Percentiles rank a stretch among this genome's conserved stretches.
Evolutionary conservation across 2,113 vertebrate genomes (phyloP).

Genomic region (Cariama cristata): DNA sequence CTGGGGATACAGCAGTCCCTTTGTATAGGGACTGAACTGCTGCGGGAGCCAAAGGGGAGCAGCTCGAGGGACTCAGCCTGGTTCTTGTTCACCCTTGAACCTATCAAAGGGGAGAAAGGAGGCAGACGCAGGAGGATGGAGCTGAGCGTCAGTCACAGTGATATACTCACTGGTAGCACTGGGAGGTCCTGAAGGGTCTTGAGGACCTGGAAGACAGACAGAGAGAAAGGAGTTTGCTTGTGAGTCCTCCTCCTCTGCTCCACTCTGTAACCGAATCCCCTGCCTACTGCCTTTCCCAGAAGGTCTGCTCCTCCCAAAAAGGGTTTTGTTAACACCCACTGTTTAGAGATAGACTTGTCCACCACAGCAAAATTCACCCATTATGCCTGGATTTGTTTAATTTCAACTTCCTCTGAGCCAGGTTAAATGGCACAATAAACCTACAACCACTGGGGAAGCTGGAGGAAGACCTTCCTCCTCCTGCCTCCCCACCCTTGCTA

Average conservation of each 20-base stretch:
- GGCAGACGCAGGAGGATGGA: not conserved
- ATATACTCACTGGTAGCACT: not conserved
- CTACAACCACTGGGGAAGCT: not conserved
- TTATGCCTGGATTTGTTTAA: not conserved
- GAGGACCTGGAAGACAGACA: constrained; percentile 46
- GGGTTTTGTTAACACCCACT: not conserved
- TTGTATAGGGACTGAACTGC: too few relatives aligned
- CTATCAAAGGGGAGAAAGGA: not conserved
- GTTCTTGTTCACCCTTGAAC: not conserved
- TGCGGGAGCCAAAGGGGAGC: not conserved
- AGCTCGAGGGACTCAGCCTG: not conserved
- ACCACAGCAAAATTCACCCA: not conserved
- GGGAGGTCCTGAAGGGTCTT: not conserved
- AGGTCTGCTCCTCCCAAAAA: not conserved
- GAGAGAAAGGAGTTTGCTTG: not conserved
- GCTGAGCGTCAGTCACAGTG: not conserved
- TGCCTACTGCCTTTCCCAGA: not conserved
- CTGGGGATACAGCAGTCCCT: not conserved
- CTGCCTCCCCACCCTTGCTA: not conserved
- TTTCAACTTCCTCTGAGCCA: not conserved
- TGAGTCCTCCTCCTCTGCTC: not conserved
- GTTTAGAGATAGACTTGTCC: not conserved
- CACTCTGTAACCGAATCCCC: not conserved
- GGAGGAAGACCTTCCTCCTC: not conserved
- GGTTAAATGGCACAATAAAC: not conserved